A percentile compares a stretch with the other conserved stretches of the same genome.
These are phyloP conservation scores for Hydractinia echinata DNA, from an alignment of 30 jellyfish, hydroid and myxozoan species.

Conservation along the genomic window DNA sequence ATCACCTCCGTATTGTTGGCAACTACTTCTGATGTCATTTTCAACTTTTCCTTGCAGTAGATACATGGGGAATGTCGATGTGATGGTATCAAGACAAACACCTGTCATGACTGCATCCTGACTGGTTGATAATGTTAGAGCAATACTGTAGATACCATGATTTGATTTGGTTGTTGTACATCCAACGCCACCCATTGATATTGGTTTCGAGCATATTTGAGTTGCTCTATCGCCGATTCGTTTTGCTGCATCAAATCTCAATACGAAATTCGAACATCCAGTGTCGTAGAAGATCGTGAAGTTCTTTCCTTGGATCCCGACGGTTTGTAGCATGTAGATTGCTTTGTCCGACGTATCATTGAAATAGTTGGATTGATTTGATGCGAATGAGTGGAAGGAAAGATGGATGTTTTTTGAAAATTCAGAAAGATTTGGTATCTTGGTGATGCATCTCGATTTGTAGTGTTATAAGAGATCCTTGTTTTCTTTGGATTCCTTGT, in stretches of 20 bases:
- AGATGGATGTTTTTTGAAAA: background rate
- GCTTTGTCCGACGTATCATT: background rate
- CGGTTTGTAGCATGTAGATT: constrained; percentile 24
- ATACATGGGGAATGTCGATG: background rate
- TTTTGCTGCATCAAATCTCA: background rate
- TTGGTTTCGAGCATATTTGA: background rate
- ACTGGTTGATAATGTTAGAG: background rate
- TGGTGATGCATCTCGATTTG: constrained; percentile 16
- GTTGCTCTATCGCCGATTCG: constrained; percentile 1
- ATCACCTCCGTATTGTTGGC: background rate
- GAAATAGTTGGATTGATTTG: background rate
- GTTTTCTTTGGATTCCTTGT: constrained; percentile 9
- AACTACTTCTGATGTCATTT: background rate
- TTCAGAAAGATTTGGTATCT: background rate
- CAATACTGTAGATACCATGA: background rate
- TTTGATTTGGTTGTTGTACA: background rate
- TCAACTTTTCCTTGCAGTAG: constrained; percentile 12
- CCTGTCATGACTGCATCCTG: constrained; percentile 20
- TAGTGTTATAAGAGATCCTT: constrained; percentile 27
- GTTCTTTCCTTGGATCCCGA: constrained; percentile 1
- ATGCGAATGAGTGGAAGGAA: background rate
- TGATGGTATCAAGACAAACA: constrained; percentile 9
- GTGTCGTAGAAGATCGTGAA: constrained; percentile 9
- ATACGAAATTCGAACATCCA: background rate
- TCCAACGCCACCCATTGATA: background rate